Percentiles rank a stretch among this genome's conserved stretches.
These are phyloP conservation scores for Thaleichthys pacificus DNA, from an alignment of 2,797 vertebrate species.

Conservation along the genomic window DNA sequence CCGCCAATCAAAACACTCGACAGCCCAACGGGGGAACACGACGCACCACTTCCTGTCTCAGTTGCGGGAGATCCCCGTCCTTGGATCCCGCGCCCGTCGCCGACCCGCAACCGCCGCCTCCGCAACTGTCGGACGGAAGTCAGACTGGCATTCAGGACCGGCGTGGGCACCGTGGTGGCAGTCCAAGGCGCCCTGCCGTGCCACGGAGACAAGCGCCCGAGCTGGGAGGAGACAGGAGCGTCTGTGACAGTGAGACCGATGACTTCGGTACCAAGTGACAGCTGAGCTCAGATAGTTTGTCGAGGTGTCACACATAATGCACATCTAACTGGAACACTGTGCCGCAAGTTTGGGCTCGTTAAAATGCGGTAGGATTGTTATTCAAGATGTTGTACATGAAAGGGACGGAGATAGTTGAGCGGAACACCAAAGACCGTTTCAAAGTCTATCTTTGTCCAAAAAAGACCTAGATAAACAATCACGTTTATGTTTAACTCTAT, in stretches of 20 bases:
- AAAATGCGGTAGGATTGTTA: neutral
- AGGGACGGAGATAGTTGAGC: neutral
- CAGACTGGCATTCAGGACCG: slow-evolving; percentile 11
- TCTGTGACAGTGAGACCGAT: slow-evolving; percentile 44
- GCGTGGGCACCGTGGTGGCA: slow-evolving; percentile 10
- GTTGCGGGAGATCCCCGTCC: neutral
- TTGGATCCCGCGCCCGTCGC: neutral
- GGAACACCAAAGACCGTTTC: neutral
- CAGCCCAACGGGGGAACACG: neutral
- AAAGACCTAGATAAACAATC: slow-evolving; percentile 1
- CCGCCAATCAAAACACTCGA: slow-evolving; percentile 23
- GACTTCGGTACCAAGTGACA: slow-evolving; percentile 11
- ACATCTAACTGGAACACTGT: neutral
- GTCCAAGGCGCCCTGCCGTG: slow-evolving; percentile 9
- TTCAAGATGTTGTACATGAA: neutral
- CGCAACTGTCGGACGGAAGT: slow-evolving; percentile 4
- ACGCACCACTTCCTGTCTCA: neutral
- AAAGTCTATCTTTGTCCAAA: slow-evolving; percentile 6
- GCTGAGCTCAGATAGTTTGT: slow-evolving; percentile 29
- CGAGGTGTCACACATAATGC: slow-evolving; percentile 16
- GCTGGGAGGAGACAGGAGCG: slow-evolving; percentile 26
- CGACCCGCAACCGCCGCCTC: neutral
- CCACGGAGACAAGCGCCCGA: slow-evolving; percentile 32
- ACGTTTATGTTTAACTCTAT: slow-evolving; percentile 12
- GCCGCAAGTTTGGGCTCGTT: slow-evolving; percentile 15